Conservation (phyloP, 2,797 vertebrate genomes). For the Chanos chanos region DNA sequence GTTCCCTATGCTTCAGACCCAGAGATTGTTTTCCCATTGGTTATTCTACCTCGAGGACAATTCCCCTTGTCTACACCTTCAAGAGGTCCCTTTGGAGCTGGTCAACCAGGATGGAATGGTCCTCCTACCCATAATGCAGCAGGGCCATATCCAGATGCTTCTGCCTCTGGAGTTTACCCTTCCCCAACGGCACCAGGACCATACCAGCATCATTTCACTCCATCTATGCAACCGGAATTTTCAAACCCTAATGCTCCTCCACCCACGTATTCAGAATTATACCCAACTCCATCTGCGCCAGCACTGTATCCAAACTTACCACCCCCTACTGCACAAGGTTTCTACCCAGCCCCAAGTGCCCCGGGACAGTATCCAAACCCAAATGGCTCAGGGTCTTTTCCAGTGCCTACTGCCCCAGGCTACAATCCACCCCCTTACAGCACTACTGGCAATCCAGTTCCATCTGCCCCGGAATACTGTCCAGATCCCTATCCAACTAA, state of each 20-base stretch:
- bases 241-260: slow-evolving; percentile 30
- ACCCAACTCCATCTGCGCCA: slow-evolving; percentile 13
- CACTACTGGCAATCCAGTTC: slow-evolving; percentile 1
- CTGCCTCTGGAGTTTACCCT: slow-evolving; percentile 11
- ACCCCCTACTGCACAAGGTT: no score
- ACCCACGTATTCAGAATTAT: slow-evolving; percentile 31
- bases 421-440: no score
- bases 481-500: slow-evolving; percentile 15
- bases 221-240: slow-evolving; percentile 21
- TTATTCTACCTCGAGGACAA: slow-evolving; percentile 16
- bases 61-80: background rate
- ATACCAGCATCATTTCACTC: slow-evolving; percentile 14
- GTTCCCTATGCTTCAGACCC: slow-evolving; percentile 35
- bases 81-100: background rate
- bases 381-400: background rate
- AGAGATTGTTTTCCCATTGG: slow-evolving; percentile 22
- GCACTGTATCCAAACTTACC: no score
- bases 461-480: slow-evolving; percentile 1
- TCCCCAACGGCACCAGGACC: slow-evolving; percentile 22
- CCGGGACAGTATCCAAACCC: slow-evolving; percentile 45
- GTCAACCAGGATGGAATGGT: background rate
- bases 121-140: background rate
- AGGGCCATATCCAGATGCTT: slow-evolving; percentile 9
- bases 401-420: slow-evolving; percentile 33
- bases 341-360: slow-evolving; percentile 6